Conservation (phyloP, 2,797 vertebrate genomes). For the Sciurus vulgaris region DNA sequence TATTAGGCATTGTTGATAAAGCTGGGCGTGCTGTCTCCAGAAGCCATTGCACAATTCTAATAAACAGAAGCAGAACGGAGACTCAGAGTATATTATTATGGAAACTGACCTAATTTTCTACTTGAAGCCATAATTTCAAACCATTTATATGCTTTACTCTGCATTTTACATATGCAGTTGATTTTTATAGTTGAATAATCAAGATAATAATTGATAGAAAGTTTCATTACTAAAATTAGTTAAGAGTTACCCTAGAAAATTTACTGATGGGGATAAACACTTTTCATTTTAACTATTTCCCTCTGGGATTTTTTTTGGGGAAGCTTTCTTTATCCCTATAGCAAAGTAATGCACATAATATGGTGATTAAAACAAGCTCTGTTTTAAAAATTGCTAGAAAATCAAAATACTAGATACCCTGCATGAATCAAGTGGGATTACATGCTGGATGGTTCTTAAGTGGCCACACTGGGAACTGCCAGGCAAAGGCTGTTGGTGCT, state of each 20-base stretch:
- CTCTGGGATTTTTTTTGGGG: slow-evolving; percentile 43
- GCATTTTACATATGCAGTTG: slow-evolving; percentile 39
- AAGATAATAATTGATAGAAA: slow-evolving; percentile 59
- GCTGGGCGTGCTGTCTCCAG: not conserved
- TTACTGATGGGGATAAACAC: not conserved
- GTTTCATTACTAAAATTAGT: slow-evolving; percentile 63
- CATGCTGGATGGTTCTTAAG: not conserved
- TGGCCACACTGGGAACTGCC: not conserved
- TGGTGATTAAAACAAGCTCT: slow-evolving; percentile 41
- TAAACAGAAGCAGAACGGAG: not conserved
- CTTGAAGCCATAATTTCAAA: slow-evolving; percentile 16
- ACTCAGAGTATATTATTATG: not conserved
- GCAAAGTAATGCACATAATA: not conserved
- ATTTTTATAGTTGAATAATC: slow-evolving; percentile 48
- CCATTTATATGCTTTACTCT: slow-evolving; percentile 56
- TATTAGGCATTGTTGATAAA: not conserved
- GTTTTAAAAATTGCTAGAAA: not conserved
- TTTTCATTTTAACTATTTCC: slow-evolving; percentile 61
- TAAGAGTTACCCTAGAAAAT: slow-evolving; percentile 9
- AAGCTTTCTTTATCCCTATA: slow-evolving; percentile 31
- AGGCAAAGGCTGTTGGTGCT: not conserved
- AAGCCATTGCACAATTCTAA: slow-evolving; percentile 9
- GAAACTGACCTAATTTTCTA: slow-evolving; percentile 56
- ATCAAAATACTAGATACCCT: not conserved
- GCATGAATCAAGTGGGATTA: not conserved